Percentiles rank a stretch among this genome's conserved stretches.
Conservation (phyloP, 2,797 vertebrate genomes). For the Argyrosomus regius region DNA sequence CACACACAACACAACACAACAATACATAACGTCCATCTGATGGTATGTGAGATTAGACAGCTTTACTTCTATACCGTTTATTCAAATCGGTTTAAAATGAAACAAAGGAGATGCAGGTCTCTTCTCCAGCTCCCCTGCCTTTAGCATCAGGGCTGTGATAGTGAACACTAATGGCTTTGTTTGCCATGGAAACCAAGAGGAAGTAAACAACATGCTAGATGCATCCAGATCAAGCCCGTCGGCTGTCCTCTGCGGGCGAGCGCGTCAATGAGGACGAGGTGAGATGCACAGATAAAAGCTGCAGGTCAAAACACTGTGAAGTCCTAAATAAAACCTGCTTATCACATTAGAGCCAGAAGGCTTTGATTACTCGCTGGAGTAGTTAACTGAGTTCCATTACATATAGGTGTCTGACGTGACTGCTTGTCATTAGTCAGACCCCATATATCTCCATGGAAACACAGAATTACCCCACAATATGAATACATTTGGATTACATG, state of each 20-base stretch:
- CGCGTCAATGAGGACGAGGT: not conserved
- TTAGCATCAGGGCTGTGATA: not conserved
- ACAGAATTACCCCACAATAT: no score
- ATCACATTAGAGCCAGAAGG: no score
- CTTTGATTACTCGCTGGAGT: no score
- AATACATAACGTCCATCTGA: not conserved
- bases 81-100: constrained; percentile 3
- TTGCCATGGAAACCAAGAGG: constrained; percentile 18
- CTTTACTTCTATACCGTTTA: not conserved
- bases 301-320: not conserved
- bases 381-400: no score
- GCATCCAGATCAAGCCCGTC: not conserved
- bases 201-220: not conserved
- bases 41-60: not conserved
- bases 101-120: not conserved
- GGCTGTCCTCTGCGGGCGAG: not conserved
- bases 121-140: not conserved
- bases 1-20: not conserved
- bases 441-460: no score
- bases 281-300: not conserved
- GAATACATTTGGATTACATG: no score
- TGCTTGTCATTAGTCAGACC: no score
- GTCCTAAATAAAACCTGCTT: not conserved
- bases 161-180: constrained; percentile 21
- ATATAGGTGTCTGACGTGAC: no score